phyloP scores from a whole-genome alignment of 2,888 invertebrate species.

The Alsophila aescularia region DNA sequence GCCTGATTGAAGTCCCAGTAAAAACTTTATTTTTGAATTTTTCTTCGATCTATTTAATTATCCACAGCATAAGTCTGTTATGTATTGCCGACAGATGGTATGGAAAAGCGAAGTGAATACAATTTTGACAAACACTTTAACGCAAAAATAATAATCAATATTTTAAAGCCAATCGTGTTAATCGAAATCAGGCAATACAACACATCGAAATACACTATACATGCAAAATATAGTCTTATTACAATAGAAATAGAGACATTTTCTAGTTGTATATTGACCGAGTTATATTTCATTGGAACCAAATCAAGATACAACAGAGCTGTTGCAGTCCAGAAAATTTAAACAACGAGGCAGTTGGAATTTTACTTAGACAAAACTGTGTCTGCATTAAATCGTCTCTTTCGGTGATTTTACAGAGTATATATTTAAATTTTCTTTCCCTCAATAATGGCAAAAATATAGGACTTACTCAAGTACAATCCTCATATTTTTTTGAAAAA shows the following conservation, averaged over 20 bases:
- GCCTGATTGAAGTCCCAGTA: conserved; percentile 13
- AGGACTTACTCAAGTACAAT: conserved; percentile 21
- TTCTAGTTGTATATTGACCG: conserved; percentile 30
- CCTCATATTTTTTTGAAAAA: conserved; percentile 31
- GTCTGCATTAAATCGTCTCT: background rate
- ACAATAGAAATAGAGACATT: conserved; percentile 19
- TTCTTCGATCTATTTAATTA: conserved; percentile 9
- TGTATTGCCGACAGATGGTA: conserved; percentile 76
- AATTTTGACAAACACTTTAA: conserved; percentile 59
- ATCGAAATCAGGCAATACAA: conserved; percentile 71
- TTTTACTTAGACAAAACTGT: background rate
- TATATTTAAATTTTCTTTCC: conserved; percentile 18
- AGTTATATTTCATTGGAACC: conserved; percentile 30
- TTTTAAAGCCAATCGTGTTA: conserved; percentile 70
- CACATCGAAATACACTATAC: conserved; percentile 45
- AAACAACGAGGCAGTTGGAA: conserved; percentile 1
- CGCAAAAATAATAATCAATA: conserved; percentile 32
- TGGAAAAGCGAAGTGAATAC: conserved; percentile 64
- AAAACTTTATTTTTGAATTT: background rate
- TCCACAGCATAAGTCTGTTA: conserved; percentile 58
- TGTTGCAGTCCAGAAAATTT: conserved; percentile 6
- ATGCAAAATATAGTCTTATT: conserved; percentile 37
- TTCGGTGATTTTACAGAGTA: conserved; percentile 1
- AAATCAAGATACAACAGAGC: conserved; percentile 19
- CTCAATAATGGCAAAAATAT: conserved; percentile 1